Percentiles rank a stretch among this genome's conserved stretches.
phyloP scores from a whole-genome alignment of 2,888 invertebrate species.

The Beris morrisii region DNA sequence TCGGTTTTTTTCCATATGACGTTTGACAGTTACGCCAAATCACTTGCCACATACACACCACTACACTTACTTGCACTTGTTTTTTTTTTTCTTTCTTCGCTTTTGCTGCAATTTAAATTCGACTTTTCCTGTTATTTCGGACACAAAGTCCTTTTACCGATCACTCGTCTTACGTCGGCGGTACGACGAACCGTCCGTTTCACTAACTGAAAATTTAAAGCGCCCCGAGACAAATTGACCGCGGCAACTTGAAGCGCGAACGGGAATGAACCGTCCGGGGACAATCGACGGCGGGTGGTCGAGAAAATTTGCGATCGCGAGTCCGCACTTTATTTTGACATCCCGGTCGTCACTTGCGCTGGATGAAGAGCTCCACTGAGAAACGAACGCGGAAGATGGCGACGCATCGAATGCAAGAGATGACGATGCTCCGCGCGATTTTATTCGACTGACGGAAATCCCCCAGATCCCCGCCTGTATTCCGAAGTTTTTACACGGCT shows the following conservation, averaged over 20 bases:
- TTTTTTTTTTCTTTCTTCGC: background rate
- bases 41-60: too few species aligned
- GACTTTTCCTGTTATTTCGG: background rate
- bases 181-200: too few species aligned
- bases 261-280: background rate
- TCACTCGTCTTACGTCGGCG: too few species aligned
- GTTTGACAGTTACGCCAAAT: too few species aligned
- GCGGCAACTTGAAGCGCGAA: too few species aligned
- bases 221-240: too few species aligned
- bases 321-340: background rate
- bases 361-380: constrained; percentile 17
- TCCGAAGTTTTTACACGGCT: background rate
- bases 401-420: constrained; percentile 23
- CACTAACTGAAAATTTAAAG: too few species aligned
- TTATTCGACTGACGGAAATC: constrained; percentile 14
- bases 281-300: background rate
- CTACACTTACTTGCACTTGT: too few species aligned
- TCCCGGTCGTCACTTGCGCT: constrained; percentile 6
- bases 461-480: constrained; percentile 14
- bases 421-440: constrained; percentile 2
- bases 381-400: constrained; percentile 31
- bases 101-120: background rate
- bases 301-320: background rate
- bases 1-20: too few species aligned
- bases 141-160: too few species aligned